Percentiles rank a stretch among this genome's conserved stretches.
Conservation (phyloP, 2,888 invertebrate species). For the Andrena praecox region DNA sequence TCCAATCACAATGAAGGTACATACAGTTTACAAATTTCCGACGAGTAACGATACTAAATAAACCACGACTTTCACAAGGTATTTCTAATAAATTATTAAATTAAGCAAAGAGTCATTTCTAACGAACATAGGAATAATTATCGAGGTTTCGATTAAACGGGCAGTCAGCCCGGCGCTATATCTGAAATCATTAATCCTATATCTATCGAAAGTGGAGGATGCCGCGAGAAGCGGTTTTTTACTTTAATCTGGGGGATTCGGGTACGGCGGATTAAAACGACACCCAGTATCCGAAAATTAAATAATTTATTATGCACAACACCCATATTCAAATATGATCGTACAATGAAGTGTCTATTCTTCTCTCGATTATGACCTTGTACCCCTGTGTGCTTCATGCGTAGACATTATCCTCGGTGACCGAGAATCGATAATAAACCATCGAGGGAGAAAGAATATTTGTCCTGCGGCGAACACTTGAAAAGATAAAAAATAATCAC, state of each 20-base stretch:
- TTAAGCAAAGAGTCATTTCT: slow-evolving; percentile 9
- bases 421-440: slow-evolving; percentile 35
- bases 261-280: slow-evolving; percentile 36
- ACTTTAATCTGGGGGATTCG: slow-evolving; percentile 32
- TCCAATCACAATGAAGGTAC: neutral
- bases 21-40: neutral
- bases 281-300: slow-evolving; percentile 67
- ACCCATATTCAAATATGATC: slow-evolving; percentile 58
- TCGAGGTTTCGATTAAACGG: neutral
- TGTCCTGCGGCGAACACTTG: slow-evolving; percentile 53
- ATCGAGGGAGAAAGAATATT: slow-evolving; percentile 29
- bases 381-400: slow-evolving; percentile 21
- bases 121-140: slow-evolving; percentile 17
- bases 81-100: neutral
- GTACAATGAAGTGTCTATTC: slow-evolving; percentile 63
- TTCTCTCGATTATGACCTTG: slow-evolving; percentile 37
- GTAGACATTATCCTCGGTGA: slow-evolving; percentile 24
- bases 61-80: slow-evolving; percentile 9
- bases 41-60: neutral
- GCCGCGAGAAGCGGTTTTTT: neutral
- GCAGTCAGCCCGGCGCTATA: too few species aligned
- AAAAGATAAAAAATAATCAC: slow-evolving; percentile 63
- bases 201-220: too few species aligned
- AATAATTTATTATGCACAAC: slow-evolving; percentile 77
- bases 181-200: too few species aligned